A percentile compares a stretch with the other conserved stretches of the same genome.
Conservation (phyloP, 2,888 invertebrate species). For the Epiblema foenella region DNA sequence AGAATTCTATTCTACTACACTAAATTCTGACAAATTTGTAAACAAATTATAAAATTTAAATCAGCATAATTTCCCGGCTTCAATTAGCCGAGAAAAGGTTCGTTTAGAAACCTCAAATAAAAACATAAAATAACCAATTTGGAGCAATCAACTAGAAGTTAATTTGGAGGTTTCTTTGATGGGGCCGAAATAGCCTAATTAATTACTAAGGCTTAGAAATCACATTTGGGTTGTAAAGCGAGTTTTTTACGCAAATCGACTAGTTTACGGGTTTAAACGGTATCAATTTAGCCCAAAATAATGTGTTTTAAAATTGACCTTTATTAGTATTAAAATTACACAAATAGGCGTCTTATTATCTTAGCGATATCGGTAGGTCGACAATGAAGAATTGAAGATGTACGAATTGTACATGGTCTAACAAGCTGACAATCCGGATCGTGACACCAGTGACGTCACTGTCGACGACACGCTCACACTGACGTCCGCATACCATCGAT, state of each 20-base stretch:
- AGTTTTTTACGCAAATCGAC: slow-evolving; percentile 6
- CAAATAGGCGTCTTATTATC: background rate
- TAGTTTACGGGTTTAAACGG: background rate
- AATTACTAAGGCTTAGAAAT: slow-evolving; percentile 30
- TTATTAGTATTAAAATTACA: background rate
- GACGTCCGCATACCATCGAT: too few species aligned
- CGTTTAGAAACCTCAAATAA: slow-evolving; percentile 24
- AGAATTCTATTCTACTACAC: background rate
- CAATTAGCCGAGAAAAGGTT: slow-evolving; percentile 22
- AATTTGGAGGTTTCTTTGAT: slow-evolving; percentile 26
- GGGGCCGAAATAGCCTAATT: slow-evolving; percentile 25
- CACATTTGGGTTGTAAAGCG: slow-evolving; percentile 9
- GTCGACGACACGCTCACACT: too few species aligned
- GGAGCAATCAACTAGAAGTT: slow-evolving; percentile 42
- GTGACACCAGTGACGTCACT: too few species aligned
- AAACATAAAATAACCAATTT: slow-evolving; percentile 46
- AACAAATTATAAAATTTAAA: slow-evolving; percentile 26
- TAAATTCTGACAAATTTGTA: background rate
- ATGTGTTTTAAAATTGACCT: background rate
- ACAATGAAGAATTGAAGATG: background rate
- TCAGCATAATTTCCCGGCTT: slow-evolving; percentile 12
- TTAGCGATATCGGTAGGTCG: background rate
- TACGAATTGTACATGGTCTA: too few species aligned
- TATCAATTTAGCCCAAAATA: slow-evolving; percentile 11
- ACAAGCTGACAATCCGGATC: too few species aligned